Conservation (phyloP, 2,113 vertebrate species). For the Callipepla squamata region DNA sequence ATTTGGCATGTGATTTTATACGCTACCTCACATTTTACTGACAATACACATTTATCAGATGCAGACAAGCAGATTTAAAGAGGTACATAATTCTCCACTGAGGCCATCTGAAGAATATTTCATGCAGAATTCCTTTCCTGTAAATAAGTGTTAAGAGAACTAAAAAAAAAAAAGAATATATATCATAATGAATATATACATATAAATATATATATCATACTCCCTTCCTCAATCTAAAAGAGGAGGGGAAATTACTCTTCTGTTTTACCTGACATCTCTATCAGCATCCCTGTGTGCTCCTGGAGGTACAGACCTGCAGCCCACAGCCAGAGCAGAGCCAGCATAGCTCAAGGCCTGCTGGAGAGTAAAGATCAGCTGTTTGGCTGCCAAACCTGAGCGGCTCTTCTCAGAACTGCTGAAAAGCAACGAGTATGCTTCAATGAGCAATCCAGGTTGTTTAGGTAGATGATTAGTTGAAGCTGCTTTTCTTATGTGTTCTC, state of each 20-base stretch:
- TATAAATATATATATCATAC: not conserved
- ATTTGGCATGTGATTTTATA: conserved; percentile 33
- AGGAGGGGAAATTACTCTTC: not conserved
- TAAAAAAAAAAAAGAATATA: not conserved
- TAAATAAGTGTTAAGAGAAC: conserved; percentile 31
- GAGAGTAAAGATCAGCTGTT: conserved; percentile 28
- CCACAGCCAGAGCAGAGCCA: not conserved
- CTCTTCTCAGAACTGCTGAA: conserved; percentile 51
- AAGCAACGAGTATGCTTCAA: conserved; percentile 22
- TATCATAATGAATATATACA: not conserved
- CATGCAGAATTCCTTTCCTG: not conserved
- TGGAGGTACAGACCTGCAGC: not conserved
- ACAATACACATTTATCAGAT: conserved; percentile 44
- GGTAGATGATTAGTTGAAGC: conserved; percentile 11
- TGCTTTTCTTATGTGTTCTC: conserved; percentile 7
- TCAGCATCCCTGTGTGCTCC: not conserved
- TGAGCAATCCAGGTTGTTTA: conserved; percentile 3
- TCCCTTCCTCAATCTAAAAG: not conserved
- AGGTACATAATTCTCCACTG: conserved; percentile 19
- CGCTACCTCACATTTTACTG: not conserved
- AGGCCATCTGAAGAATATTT: not conserved
- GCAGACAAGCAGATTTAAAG: conserved; percentile 48
- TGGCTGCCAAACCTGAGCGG: conserved; percentile 30
- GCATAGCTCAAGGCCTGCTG: rapidly evolving
- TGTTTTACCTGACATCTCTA: conserved; percentile 37